Evolutionary conservation across 2,797 vertebrate genomes (phyloP).

Genomic region (Ceryle rudis): DNA sequence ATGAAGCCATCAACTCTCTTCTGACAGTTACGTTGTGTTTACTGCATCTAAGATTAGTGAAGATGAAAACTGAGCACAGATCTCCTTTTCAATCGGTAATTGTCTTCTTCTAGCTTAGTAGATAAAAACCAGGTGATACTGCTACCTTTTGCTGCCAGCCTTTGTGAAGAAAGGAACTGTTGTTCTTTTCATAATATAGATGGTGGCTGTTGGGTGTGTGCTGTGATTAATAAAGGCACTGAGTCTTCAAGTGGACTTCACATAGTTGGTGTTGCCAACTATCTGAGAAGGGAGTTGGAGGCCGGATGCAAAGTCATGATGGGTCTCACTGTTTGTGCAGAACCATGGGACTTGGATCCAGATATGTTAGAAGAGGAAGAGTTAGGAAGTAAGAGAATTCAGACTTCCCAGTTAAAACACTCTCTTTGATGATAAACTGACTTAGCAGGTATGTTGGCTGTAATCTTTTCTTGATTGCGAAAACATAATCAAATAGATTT

Average conservation of each 20-base stretch:
- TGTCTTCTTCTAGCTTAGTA: neutral
- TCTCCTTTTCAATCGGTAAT: neutral
- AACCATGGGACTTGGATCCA: neutral
- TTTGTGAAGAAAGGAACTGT: neutral
- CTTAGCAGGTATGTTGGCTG: neutral
- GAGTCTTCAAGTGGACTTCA: neutral
- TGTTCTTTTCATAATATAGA: neutral
- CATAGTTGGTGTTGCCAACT: neutral
- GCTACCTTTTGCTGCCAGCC: neutral
- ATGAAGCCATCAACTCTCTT: neutral
- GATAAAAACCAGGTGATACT: neutral
- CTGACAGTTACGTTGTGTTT: neutral
- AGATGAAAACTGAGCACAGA: neutral
- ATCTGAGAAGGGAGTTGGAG: neutral
- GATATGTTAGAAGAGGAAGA: neutral
- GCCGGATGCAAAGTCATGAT: neutral
- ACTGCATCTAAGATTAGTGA: neutral
- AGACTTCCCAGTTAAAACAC: neutral
- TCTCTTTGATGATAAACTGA: neutral
- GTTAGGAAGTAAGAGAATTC: neutral
- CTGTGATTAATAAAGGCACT: neutral
- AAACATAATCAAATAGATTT: neutral
- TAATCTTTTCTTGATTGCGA: neutral
- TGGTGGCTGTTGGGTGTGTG: neutral
- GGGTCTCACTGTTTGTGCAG: neutral